Conservation (phyloP, 2,797 vertebrate genomes). For the Choloepus didactylus region DNA sequence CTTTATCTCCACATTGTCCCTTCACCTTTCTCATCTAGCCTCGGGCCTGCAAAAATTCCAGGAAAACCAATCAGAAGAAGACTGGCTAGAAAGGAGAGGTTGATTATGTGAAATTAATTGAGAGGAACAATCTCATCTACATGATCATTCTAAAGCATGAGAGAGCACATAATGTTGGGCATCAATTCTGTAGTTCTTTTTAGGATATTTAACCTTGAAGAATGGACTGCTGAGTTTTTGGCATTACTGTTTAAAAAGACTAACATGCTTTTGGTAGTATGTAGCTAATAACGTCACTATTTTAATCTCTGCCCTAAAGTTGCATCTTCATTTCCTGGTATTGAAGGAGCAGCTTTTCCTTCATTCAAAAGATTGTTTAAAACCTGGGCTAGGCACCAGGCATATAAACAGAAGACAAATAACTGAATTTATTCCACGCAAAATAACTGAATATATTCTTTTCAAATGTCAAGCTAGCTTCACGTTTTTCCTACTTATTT, state of each 20-base stretch:
- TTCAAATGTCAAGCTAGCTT: not conserved
- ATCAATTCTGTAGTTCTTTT: not conserved
- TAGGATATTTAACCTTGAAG: not conserved
- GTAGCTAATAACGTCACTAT: not conserved
- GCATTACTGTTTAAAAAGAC: not conserved
- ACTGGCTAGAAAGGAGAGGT: not conserved
- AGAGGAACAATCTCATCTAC: not conserved
- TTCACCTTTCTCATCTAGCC: not conserved
- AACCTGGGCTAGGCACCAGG: not conserved
- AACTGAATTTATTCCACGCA: not conserved
- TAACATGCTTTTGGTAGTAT: not conserved
- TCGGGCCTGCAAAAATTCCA: not conserved
- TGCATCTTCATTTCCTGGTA: not conserved
- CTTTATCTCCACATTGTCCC: not conserved
- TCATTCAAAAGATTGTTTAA: not conserved
- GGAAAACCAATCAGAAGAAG: not conserved
- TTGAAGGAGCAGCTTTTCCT: not conserved
- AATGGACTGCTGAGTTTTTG: not conserved
- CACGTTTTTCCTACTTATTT: slow-evolving; percentile 37
- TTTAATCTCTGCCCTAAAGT: not conserved
- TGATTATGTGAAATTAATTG: not conserved
- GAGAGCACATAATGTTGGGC: fast-evolving
- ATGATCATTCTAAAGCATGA: not conserved
- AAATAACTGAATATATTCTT: not conserved
- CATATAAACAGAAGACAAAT: fast-evolving